Evolutionary conservation across 2,113 vertebrate genomes (phyloP), one percentile per base, ranked within the genome.

Genomic region (Sapajus apella): DNA sequence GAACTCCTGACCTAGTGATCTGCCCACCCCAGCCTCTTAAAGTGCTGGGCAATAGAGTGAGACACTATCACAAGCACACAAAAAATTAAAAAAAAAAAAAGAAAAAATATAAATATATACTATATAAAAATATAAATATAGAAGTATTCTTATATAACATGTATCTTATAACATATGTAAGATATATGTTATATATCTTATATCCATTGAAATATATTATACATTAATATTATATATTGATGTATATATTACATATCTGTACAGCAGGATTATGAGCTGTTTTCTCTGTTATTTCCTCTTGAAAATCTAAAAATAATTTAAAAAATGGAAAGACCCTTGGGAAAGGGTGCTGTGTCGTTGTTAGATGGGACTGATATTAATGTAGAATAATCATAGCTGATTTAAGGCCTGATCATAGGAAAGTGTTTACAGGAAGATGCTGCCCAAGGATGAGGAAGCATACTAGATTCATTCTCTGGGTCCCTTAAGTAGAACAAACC

Each of bases 281-380:
- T 96, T 52, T 92, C 43, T 80, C 45, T 92, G 37, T 82, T 37
- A 72, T 92, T 96, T 90, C 32, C 40, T 92, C 17, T 80, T 70
- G 86, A 89, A 90, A 79, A 90, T 86, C n/a, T n/a, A 90, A n/a
- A 77, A 80, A 23, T 23, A 79, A 50, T 55, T 80, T 1, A 2
- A 55, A 13, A n/a, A 73, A 75, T 87, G 75, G 25, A 55, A 50
- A 88, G 80, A 52, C 5, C 10, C 25, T 86, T 93, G 40, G 47
- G 83, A 25, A 75, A 55, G 43, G 10, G 68, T 55, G 21, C 16
- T 72, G 30, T 9, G 23, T 37, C n/a, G 3, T 11, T 93, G 23
- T 56, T 90, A 32, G 32, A 37, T 27, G 21, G 85, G 14, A 84
- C 47, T 64, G 32, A 70, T 55, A 56, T 77, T 66, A 89, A 47